These are phyloP conservation scores for Gambusia yucatana DNA, from an alignment of 2,797 vertebrate genomes.

Conservation along the genomic window DNA sequence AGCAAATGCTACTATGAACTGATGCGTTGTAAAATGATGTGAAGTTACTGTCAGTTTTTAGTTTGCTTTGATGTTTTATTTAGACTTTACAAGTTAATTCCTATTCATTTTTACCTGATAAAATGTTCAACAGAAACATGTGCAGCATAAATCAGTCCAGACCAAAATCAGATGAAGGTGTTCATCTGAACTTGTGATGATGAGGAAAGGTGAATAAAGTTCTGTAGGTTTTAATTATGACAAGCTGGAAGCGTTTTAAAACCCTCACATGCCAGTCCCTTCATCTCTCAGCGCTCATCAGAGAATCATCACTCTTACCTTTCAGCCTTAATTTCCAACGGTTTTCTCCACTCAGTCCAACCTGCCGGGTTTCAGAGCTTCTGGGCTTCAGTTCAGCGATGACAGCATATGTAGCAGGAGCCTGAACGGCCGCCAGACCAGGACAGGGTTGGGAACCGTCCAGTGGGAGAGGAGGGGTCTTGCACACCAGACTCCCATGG, in stretches of 20 bases:
- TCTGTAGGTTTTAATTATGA: background rate
- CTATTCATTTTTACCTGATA: background rate
- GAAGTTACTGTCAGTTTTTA: background rate
- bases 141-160: background rate
- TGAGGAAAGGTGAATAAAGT: background rate
- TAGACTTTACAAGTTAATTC: no score
- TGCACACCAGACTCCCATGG: slow-evolving; percentile 56
- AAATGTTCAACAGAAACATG: background rate
- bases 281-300: background rate
- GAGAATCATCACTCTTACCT: slow-evolving; percentile 9
- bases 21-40: background rate
- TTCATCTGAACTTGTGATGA: background rate
- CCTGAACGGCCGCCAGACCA: slow-evolving; percentile 57
- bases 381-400: slow-evolving; percentile 54
- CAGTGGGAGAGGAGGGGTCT: slow-evolving; percentile 36
- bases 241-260: background rate
- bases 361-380: slow-evolving; percentile 38
- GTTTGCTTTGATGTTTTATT: background rate
- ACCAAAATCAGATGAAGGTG: background rate
- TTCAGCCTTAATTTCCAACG: slow-evolving; percentile 13
- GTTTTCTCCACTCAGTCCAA: slow-evolving; percentile 6
- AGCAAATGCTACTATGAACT: background rate
- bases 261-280: no score
- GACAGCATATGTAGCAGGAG: slow-evolving; percentile 61
- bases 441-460: slow-evolving; percentile 30